A percentile compares a stretch with the other conserved stretches of the same genome.
Conservation (phyloP, 2,113 vertebrate species). For the Erpornis zantholeuca region DNA sequence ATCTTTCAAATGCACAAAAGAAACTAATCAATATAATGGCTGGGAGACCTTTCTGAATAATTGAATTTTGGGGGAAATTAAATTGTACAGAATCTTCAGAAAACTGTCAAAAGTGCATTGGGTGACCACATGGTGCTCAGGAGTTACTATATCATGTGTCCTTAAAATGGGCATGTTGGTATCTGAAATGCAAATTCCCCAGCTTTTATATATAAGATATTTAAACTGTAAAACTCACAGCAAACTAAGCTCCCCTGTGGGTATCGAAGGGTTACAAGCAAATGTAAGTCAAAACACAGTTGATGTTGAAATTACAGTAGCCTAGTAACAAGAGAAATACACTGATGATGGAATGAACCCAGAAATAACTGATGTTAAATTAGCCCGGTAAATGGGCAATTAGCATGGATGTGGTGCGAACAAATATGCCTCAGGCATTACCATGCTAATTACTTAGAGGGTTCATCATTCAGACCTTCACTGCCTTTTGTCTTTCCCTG, state of each 20-base stretch:
- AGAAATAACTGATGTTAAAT: conserved; percentile 53
- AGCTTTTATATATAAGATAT: not conserved
- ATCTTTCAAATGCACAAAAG: not conserved
- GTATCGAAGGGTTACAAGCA: not conserved
- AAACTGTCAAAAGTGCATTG: not conserved
- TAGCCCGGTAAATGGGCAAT: conserved; percentile 20
- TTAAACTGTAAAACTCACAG: not conserved
- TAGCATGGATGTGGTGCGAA: not conserved
- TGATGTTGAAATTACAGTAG: conserved; percentile 26
- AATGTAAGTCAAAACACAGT: conserved; percentile 28
- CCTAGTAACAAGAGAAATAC: conserved; percentile 30
- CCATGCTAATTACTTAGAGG: conserved; percentile 31
- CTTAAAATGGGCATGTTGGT: not conserved
- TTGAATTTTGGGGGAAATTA: not conserved
- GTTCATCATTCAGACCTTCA: conserved; percentile 21
- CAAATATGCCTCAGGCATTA: conserved; percentile 45
- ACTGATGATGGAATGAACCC: conserved; percentile 25
- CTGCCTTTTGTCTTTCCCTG: not conserved
- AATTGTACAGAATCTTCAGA: not conserved
- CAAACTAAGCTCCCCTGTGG: not conserved
- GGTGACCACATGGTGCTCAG: not conserved
- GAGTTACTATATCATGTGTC: not conserved
- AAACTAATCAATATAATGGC: not conserved
- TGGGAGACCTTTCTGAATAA: not conserved
- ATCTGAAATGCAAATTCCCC: not conserved